phyloP scores from a whole-genome alignment of 1,140 invertebrate genomes.

The Bombus huntii region DNA sequence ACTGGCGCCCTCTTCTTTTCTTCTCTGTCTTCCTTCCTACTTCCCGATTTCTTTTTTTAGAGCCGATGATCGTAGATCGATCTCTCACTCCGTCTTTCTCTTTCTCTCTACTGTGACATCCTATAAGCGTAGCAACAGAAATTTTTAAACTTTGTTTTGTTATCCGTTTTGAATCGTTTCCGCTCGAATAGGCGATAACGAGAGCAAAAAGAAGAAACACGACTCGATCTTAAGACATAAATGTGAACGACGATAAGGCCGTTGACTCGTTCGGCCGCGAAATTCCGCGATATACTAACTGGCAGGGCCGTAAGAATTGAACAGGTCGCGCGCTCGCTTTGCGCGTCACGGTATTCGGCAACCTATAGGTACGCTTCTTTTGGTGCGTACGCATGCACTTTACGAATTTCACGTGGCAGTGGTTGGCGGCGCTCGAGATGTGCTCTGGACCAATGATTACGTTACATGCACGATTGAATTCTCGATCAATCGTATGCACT shows the following conservation, averaged over 20 bases:
- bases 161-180: background rate
- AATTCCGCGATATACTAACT: conserved; percentile 65
- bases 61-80: conserved; percentile 44
- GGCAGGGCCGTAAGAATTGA: conserved; percentile 44
- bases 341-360: background rate
- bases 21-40: conserved; percentile 17
- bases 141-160: background rate
- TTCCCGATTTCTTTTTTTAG: conserved; percentile 4
- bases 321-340: background rate
- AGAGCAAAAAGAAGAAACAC: background rate
- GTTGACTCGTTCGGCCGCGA: conserved; percentile 73
- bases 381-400: background rate
- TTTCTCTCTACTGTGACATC: background rate
- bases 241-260: conserved; percentile 70
- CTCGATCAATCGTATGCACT: background rate
- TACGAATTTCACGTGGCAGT: conserved; percentile 21
- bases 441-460: background rate
- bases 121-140: background rate
- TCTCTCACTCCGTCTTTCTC: background rate
- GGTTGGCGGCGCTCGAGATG: background rate
- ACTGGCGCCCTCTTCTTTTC: conserved; percentile 66
- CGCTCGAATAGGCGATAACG: background rate
- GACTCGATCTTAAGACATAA: conserved; percentile 23
- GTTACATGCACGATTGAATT: background rate
- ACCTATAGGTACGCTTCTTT: background rate